phyloP scores from a whole-genome alignment of 2,113 vertebrate species.

The Tauraco erythrolophus region DNA sequence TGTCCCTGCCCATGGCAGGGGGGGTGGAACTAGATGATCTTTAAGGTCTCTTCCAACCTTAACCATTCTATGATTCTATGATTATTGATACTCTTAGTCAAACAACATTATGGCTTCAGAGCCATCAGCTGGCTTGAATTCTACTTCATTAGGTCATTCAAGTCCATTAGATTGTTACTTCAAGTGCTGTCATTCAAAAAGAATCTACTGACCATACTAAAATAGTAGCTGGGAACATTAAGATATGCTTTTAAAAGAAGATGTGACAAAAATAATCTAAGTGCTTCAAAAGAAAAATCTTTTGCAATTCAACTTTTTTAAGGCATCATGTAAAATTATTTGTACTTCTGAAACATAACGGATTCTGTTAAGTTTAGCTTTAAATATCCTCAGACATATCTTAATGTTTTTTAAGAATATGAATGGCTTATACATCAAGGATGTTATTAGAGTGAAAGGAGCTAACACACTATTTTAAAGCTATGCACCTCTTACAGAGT shows the following conservation, averaged over 20 bases:
- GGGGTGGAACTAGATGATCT: too few relatives aligned
- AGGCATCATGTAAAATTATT: conserved; percentile 54
- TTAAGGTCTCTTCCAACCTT: too few relatives aligned
- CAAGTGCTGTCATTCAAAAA: neutral
- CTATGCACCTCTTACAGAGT: neutral
- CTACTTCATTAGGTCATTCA: neutral
- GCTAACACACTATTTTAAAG: neutral
- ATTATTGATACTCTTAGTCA: neutral
- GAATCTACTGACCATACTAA: neutral
- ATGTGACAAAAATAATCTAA: conserved; percentile 48
- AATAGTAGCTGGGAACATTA: neutral
- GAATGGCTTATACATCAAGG: conserved; percentile 6
- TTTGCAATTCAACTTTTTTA: conserved; percentile 8
- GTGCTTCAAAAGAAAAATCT: conserved; percentile 37
- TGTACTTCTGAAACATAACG: conserved; percentile 48
- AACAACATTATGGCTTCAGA: neutral
- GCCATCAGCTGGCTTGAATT: neutral
- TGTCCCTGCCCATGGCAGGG: too few relatives aligned
- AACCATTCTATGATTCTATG: too few relatives aligned
- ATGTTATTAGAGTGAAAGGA: conserved; percentile 21
- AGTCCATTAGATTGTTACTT: neutral
- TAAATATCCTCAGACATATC: conserved; percentile 32
- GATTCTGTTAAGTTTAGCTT: conserved; percentile 40
- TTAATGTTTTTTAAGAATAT: conserved; percentile 21
- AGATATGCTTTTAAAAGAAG: neutral